Percentiles rank a stretch among this genome's conserved stretches.
phyloP scores from a whole-genome alignment of 2,797 vertebrate species.

The Sarcophilus harrisii region DNA sequence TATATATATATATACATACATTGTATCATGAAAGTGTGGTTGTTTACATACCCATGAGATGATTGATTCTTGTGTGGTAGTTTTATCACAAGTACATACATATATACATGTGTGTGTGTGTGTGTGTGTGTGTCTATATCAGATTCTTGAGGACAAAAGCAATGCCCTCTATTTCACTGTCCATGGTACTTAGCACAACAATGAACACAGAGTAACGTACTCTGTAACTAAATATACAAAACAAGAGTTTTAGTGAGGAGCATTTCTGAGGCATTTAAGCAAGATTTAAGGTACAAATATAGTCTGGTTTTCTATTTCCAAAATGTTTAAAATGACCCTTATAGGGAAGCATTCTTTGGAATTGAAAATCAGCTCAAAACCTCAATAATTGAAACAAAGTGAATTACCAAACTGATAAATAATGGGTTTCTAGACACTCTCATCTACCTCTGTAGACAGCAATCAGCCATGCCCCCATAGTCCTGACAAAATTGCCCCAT shows the following conservation, averaged over 20 bases:
- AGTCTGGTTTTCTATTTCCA: conserved; percentile 7
- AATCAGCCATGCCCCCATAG: conserved; percentile 24
- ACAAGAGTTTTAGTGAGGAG: background rate
- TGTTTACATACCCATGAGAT: background rate
- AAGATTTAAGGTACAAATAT: background rate
- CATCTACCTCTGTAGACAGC: conserved; percentile 9
- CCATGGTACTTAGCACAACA: background rate
- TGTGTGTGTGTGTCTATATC: background rate
- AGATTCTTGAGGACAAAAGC: background rate
- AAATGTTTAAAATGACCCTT: conserved; percentile 48
- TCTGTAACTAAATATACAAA: background rate
- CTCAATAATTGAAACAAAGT: conserved; percentile 64
- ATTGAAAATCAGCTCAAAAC: conserved; percentile 61
- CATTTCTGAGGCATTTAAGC: background rate
- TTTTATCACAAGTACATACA: background rate
- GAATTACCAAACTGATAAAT: conserved; percentile 61
- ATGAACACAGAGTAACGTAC: background rate
- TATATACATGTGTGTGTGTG: too few species aligned
- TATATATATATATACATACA: too few species aligned
- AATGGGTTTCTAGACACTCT: conserved; percentile 60
- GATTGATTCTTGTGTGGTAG: background rate
- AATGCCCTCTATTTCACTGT: background rate
- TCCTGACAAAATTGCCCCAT: conserved; percentile 40
- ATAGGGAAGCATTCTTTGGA: conserved; percentile 41
- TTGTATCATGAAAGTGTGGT: too few species aligned